A percentile compares a stretch with the other conserved stretches of the same genome.
Conservation (phyloP, 2,113 vertebrate genomes). For the Boleophthalmus pectinirostris region DNA sequence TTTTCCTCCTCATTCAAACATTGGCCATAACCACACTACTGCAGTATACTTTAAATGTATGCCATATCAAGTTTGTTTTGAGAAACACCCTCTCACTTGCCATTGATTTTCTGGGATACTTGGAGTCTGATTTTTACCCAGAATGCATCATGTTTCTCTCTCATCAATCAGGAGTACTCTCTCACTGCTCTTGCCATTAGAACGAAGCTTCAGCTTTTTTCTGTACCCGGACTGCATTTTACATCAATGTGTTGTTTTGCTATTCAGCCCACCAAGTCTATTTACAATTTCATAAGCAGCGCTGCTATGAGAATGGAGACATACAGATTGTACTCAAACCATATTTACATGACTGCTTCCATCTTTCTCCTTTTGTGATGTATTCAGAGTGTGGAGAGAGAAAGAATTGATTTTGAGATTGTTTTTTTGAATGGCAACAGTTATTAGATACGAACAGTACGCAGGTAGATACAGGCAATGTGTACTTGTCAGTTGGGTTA, state of each 20-base stretch:
- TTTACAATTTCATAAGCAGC: not conserved
- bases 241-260: not conserved
- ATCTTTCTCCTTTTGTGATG: constrained; percentile 4
- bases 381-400: not conserved
- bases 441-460: not conserved
- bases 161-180: constrained; percentile 3
- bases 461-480: not conserved
- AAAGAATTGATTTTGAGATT: constrained; percentile 2
- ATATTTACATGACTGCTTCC: constrained; percentile 8
- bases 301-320: not conserved
- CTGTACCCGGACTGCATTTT: constrained; percentile 13
- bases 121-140: not conserved
- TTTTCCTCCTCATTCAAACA: not conserved
- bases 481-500: constrained; percentile 8
- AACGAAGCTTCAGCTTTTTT: not conserved
- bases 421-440: not conserved
- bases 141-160: not conserved
- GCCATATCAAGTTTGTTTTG: not conserved
- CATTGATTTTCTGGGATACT: not conserved
- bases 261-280: constrained; percentile 11
- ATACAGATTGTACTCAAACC: not conserved
- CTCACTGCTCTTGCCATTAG: not conserved
- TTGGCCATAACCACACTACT: not conserved
- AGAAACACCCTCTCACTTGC: not conserved
- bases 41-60: not conserved